Evolutionary conservation across 2,797 vertebrate species (phyloP).

Genomic region (Falco rusticolus): DNA sequence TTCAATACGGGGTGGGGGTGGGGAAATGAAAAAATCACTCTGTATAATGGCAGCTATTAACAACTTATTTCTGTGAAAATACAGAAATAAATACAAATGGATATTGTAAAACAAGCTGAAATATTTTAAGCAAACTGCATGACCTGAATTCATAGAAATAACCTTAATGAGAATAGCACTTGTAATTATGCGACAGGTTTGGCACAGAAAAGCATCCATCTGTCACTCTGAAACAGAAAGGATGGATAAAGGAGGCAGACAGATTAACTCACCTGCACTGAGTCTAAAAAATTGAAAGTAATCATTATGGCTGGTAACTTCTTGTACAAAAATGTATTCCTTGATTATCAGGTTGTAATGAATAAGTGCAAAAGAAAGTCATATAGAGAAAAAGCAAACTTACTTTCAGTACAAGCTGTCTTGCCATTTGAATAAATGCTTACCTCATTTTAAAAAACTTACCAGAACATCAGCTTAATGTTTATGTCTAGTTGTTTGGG

Average conservation of each 20-base stretch:
- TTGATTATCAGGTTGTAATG: not conserved
- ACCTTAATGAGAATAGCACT: not conserved
- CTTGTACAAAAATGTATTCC: not conserved
- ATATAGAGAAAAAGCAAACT: not conserved
- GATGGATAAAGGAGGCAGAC: not conserved
- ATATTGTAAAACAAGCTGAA: not conserved
- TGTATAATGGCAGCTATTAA: not conserved
- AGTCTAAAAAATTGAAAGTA: not conserved
- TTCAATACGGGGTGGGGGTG: rapidly evolving
- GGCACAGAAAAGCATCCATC: not conserved
- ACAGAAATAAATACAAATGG: not conserved
- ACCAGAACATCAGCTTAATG: not conserved
- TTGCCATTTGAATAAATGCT: not conserved
- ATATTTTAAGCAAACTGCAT: not conserved
- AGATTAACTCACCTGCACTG: not conserved
- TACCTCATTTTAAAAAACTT: not conserved
- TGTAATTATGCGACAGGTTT: not conserved
- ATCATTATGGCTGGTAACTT: not conserved
- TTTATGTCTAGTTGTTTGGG: not conserved
- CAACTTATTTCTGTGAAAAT: not conserved
- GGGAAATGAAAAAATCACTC: not conserved
- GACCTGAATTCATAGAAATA: not conserved
- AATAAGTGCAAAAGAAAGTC: not conserved
- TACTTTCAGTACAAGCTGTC: not conserved
- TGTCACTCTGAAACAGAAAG: not conserved